Percentiles rank a stretch among this genome's conserved stretches.
Conservation (phyloP, 2,888 invertebrate genomes). For the Euzetes globulus region DNA sequence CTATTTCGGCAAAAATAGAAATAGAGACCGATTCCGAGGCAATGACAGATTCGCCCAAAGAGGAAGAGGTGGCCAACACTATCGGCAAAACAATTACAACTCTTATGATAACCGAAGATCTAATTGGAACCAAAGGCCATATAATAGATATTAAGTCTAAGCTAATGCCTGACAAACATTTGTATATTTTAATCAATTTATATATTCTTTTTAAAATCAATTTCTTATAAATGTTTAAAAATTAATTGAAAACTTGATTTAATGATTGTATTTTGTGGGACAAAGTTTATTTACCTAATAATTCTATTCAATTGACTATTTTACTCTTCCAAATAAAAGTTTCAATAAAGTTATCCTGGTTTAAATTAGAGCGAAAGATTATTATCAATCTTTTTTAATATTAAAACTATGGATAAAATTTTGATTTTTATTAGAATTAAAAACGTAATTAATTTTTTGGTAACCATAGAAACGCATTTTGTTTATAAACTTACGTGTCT, state of each 20-base stretch:
- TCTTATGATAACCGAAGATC: background rate
- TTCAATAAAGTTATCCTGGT: no score
- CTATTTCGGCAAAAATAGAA: constrained; percentile 13
- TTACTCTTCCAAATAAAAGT: no score
- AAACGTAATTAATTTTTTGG: background rate
- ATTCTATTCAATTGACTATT: no score
- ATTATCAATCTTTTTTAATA: no score
- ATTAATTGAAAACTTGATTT: no score
- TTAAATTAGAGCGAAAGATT: no score
- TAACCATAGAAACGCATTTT: no score
- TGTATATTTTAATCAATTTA: background rate
- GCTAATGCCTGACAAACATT: background rate
- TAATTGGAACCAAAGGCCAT: constrained; percentile 3
- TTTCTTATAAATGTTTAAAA: background rate
- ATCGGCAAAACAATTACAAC: background rate
- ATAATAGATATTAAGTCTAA: background rate
- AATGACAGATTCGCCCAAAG: background rate
- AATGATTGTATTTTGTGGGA: no score
- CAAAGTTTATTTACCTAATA: no score
- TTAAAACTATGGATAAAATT: background rate
- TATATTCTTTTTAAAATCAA: background rate
- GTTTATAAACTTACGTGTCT: no score
- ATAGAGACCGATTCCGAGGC: background rate
- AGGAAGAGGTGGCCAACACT: background rate
- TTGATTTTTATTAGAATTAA: background rate